phyloP scores from a whole-genome alignment of 2,113 vertebrate species.

The Anas platyrhynchos region DNA sequence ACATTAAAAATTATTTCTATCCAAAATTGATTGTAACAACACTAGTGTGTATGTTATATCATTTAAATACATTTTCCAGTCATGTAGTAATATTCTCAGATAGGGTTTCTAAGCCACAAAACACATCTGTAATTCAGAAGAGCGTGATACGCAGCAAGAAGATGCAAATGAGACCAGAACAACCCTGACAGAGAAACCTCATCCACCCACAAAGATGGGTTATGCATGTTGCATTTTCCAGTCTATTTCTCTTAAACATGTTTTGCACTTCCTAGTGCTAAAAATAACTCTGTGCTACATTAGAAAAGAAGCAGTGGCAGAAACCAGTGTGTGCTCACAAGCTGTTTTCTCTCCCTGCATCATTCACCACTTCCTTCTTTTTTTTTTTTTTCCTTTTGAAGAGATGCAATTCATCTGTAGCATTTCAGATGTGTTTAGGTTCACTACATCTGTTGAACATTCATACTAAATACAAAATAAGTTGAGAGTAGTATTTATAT shows the following conservation, averaged over 20 bases:
- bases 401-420: not conserved
- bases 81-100: not conserved
- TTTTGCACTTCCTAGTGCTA: conserved; percentile 57
- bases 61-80: conserved; percentile 42
- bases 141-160: not conserved
- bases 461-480: not conserved
- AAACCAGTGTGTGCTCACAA: not conserved
- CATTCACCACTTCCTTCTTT: not conserved
- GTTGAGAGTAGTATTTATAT: fast-evolving
- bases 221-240: conserved; percentile 68
- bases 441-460: not conserved
- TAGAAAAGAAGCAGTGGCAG: conserved; percentile 11
- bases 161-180: conserved; percentile 43
- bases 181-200: conserved; percentile 26
- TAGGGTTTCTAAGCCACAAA: conserved; percentile 20
- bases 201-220: conserved; percentile 54
- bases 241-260: conserved; percentile 64
- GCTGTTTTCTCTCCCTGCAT: not conserved
- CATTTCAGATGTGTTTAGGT: not conserved
- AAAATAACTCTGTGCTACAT: conserved; percentile 47
- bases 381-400: not conserved
- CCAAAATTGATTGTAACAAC: not conserved
- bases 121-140: conserved; percentile 48
- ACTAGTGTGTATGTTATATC: not conserved
- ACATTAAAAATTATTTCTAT: not conserved